Percentiles rank a stretch among this genome's conserved stretches.
Evolutionary conservation across 2,888 invertebrate species (phyloP).

Genomic region (Dasypolia templi): DNA sequence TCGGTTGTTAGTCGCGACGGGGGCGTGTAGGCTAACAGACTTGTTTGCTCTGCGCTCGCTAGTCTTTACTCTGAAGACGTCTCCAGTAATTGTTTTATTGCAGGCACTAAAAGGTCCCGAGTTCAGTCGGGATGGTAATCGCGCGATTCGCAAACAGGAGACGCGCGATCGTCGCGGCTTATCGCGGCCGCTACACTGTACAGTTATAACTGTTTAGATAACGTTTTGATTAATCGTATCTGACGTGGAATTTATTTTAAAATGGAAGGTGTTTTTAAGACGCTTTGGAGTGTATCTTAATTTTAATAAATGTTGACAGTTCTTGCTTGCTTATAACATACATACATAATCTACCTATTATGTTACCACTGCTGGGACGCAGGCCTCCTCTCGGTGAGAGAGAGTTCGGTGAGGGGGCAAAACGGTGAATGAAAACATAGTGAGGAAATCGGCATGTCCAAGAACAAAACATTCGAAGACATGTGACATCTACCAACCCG

Average conservation of each 20-base stretch:
- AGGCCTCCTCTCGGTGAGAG: too few species aligned
- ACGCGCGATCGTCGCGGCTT: slow-evolving; percentile 62
- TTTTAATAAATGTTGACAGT: not conserved
- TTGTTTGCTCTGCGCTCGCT: slow-evolving; percentile 50
- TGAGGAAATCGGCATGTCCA: too few species aligned
- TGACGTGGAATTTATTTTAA: slow-evolving; percentile 19
- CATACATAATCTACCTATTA: too few species aligned
- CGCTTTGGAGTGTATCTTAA: not conserved
- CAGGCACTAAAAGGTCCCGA: slow-evolving; percentile 67
- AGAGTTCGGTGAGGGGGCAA: too few species aligned
- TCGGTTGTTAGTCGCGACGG: not conserved
- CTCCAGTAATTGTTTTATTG: slow-evolving; percentile 70
- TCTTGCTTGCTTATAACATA: too few species aligned
- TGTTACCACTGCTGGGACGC: too few species aligned
- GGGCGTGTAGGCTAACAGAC: slow-evolving; percentile 34
- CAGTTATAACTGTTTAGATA: slow-evolving; percentile 65
- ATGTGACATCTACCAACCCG: too few species aligned
- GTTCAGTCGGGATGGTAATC: slow-evolving; percentile 71
- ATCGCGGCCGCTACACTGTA: slow-evolving; percentile 55
- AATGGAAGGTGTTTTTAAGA: not conserved
- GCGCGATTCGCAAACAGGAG: slow-evolving; percentile 77
- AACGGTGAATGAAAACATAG: too few species aligned
- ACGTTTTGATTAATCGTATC: slow-evolving; percentile 61
- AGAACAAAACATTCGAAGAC: too few species aligned
- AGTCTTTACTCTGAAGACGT: slow-evolving; percentile 57